Percentiles rank a stretch among this genome's conserved stretches.
phyloP scores from a whole-genome alignment of 2,113 vertebrate species.

The Xenopus laevis region DNA sequence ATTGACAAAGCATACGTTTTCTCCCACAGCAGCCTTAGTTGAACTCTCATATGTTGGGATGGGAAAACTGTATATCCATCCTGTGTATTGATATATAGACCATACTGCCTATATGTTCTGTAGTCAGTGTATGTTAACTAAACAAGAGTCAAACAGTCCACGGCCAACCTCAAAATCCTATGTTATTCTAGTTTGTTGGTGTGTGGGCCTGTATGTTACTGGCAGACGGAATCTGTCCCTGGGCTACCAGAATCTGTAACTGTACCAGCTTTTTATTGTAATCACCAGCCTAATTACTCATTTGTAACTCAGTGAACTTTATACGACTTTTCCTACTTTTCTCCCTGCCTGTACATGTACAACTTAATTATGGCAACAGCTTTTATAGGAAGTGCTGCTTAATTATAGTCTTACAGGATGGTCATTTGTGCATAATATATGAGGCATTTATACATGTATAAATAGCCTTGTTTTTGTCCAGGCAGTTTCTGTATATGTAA shows the following conservation, averaged over 20 bases:
- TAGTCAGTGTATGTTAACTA: too few relatives aligned
- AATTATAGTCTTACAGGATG: too few relatives aligned
- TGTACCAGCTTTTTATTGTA: constrained; percentile 25
- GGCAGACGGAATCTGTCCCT: constrained; percentile 9
- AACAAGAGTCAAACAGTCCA: neutral
- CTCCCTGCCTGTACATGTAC: constrained; percentile 3
- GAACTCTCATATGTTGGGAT: too few relatives aligned
- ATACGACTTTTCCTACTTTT: constrained; percentile 15
- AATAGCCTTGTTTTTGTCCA: too few relatives aligned
- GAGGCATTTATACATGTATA: too few relatives aligned
- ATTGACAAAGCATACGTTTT: too few relatives aligned
- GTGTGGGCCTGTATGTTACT: constrained; percentile 9
- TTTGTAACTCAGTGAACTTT: constrained; percentile 40
- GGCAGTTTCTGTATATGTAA: too few relatives aligned
- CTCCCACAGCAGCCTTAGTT: too few relatives aligned
- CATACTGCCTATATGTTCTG: too few relatives aligned
- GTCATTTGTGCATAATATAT: too few relatives aligned
- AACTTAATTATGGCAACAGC: constrained; percentile 28
- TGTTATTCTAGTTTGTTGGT: neutral
- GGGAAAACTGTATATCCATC: too few relatives aligned
- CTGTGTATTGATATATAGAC: too few relatives aligned
- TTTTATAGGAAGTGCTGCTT: constrained; percentile 2
- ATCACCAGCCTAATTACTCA: constrained; percentile 29
- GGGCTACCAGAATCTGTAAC: constrained; percentile 13
- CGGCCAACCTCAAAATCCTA: constrained; percentile 7